Percentiles rank a stretch among this genome's conserved stretches.
These are phyloP conservation scores for Trichonephila clavipes DNA, from an alignment of 1,140 invertebrate species.

Conservation along the genomic window DNA sequence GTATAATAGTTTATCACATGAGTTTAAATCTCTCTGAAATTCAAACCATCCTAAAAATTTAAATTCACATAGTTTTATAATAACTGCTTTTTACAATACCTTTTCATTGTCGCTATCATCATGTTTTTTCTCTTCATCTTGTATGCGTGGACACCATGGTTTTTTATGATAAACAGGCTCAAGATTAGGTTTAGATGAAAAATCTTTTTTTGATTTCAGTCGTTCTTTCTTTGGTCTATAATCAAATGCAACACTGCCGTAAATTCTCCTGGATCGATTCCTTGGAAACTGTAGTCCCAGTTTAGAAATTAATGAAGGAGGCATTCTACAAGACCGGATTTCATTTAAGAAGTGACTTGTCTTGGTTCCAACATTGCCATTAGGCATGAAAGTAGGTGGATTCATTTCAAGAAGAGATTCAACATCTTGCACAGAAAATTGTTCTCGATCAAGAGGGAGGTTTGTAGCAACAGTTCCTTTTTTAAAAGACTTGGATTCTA, in stretches of 20 bases:
- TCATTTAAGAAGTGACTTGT: slow-evolving; percentile 82
- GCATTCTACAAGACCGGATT: slow-evolving; percentile 83
- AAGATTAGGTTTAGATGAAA: slow-evolving; percentile 44
- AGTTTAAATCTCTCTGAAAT: too few species aligned
- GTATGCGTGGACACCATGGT: not conserved
- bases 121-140: slow-evolving; percentile 50
- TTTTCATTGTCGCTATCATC: slow-evolving; percentile 76
- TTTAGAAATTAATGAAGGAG: slow-evolving; percentile 83
- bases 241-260: slow-evolving; percentile 83
- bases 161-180: not conserved
- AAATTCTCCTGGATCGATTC: slow-evolving; percentile 80
- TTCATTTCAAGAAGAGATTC: slow-evolving; percentile 81
- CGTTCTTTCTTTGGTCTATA: slow-evolving; percentile 79
- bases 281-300: slow-evolving; percentile 81
- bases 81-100: not conserved
- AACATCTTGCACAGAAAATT: slow-evolving; percentile 80
- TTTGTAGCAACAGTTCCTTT: not conserved
- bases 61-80: not conserved
- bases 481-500: not conserved
- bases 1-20: too few species aligned
- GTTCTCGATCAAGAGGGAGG: slow-evolving; percentile 77
- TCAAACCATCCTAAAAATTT: too few species aligned
- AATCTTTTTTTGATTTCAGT: slow-evolving; percentile 38
- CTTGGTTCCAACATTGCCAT: slow-evolving; percentile 85
- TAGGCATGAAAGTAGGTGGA: slow-evolving; percentile 82